Percentiles rank a stretch among this genome's conserved stretches.
Conservation (phyloP, 2,888 invertebrate genomes). For the Lycaena phlaeas region DNA sequence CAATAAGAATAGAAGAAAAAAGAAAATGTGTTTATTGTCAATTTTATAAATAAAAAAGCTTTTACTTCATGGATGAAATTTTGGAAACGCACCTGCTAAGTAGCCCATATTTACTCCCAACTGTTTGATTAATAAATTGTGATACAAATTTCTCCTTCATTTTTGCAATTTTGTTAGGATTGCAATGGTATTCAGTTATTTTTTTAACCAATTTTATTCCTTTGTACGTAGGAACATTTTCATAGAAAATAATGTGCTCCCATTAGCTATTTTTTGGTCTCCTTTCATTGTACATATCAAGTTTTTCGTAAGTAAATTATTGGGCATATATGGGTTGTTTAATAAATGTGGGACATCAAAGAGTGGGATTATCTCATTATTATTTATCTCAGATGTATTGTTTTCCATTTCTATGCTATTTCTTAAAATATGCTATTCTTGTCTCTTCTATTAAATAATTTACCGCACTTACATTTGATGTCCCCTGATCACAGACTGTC, state of each 20-base stretch:
- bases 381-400: background rate
- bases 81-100: constrained; percentile 10
- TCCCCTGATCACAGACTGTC: constrained; percentile 17
- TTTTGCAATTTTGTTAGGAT: constrained; percentile 9
- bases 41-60: too few relatives aligned
- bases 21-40: constrained; percentile 3
- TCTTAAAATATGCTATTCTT: too few relatives aligned
- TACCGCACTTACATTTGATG: too few relatives aligned
- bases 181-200: constrained; percentile 2
- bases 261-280: constrained; percentile 10
- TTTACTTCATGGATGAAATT: too few relatives aligned
- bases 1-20: background rate
- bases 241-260: constrained; percentile 5
- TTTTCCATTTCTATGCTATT: too few relatives aligned
- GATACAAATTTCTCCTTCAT: too few relatives aligned
- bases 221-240: background rate
- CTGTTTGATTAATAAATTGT: constrained; percentile 10
- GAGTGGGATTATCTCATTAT: background rate
- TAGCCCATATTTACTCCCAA: constrained; percentile 10
- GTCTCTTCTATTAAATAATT: too few relatives aligned
- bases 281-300: constrained; percentile 4
- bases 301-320: constrained; percentile 20
- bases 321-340: constrained; percentile 22
- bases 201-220: constrained; percentile 7
- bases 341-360: constrained; percentile 12